Base-by-base conservation (phyloP, 2,797 vertebrate genomes). In the Argyrosomus regius region DNA sequence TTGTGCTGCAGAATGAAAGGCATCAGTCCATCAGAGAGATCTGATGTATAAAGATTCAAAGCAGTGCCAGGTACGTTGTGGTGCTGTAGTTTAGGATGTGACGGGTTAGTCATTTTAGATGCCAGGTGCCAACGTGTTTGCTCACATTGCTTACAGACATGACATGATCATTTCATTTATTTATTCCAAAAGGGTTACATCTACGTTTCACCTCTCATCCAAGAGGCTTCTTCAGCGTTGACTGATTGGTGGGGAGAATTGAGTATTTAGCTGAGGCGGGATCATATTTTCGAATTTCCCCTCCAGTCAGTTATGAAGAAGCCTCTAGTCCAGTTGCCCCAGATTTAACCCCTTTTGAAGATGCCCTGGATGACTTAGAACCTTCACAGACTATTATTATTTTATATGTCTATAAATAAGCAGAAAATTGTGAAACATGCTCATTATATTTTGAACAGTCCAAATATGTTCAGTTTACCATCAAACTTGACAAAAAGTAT, bases 11-110 rank as follows among this genome's bases (percentile, higher is more conserved):
- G 76, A 17, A 68, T 56, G 11, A 77, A 66, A 79, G 57, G 22
- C 68, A 80, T 85, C 63, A 58, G n/a, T 54, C 80, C 46, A 65
- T 48, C 24, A 3, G 20, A 35, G 66, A 63, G 48, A 80, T 59
- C 9, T 46, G 62, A 75, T 68, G 66, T 68, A 50, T 65, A 67
- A 60, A 67, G 41, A 61, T 58, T 66, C 46, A 59, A 20, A n/a
- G 28, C 46, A 74, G 56, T 24, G 58, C 48, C 62, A 61, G 58
- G 57, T 72, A 43, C 53, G 35, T 72, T 53, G 41, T 53, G 48
- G 52, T 71, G 52, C 13, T 26, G 24, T 31, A 18, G 50, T 9
- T 43, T 50, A 67, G 65, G 66, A 46, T 57, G 41, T 61, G 46
- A 74, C 54, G 63, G 35, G 26, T 13, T 26, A 20, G 49, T 75